Evolutionary conservation across 2,113 vertebrate genomes (phyloP).

Genomic region (Callithrix jacchus): DNA sequence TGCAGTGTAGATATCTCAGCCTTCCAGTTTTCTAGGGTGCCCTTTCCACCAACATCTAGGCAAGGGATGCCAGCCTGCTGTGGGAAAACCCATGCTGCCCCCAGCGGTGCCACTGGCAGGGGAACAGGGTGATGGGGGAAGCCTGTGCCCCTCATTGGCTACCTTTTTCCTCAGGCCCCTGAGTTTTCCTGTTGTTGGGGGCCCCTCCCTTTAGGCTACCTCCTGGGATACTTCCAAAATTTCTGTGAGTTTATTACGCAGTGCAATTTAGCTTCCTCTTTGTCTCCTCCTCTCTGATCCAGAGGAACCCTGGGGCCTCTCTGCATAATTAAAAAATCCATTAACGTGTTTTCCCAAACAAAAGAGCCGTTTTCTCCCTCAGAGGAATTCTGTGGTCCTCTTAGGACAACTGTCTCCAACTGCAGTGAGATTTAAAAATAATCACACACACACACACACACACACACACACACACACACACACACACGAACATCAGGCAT

Average conservation of each 20-base stretch:
- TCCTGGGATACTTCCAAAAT: conserved; percentile 16
- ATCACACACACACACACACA: neutral
- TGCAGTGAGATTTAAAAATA: conserved; percentile 51
- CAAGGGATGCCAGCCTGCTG: accelerated
- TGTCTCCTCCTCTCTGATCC: neutral
- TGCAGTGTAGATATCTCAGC: neutral
- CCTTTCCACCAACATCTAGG: neutral
- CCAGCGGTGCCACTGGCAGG: accelerated
- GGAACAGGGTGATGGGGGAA: neutral
- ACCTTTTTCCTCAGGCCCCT: neutral
- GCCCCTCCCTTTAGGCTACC: neutral
- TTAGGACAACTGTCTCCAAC: neutral
- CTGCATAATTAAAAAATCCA: conserved; percentile 74
- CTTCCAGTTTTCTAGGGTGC: neutral
- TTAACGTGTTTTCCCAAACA: conserved; percentile 72
- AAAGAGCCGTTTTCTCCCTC: conserved; percentile 48
- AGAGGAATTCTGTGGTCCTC: conserved; percentile 56
- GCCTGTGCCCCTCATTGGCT: neutral
- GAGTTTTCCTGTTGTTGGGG: neutral
- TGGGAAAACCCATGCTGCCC: neutral
- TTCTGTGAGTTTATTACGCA: conserved; percentile 13
- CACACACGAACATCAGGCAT: neutral
- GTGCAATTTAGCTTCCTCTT: conserved; percentile 12
- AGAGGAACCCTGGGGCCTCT: conserved; percentile 42
- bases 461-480: neutral